Conservation (phyloP, 2,888 invertebrate species). For the Adelphocoris suturalis region DNA sequence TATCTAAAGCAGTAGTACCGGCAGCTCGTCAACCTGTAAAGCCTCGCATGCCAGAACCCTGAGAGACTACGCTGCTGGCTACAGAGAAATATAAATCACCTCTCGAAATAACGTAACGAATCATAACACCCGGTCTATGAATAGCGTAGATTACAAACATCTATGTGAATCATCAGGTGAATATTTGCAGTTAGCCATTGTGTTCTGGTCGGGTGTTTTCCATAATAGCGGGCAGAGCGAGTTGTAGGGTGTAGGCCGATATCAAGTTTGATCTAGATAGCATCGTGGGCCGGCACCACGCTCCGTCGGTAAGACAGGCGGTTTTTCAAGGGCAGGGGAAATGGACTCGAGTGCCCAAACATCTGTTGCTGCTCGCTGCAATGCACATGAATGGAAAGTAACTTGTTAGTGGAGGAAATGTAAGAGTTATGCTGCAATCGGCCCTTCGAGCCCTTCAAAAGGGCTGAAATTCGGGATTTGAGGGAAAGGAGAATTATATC, state of each 20-base stretch:
- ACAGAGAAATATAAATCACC: no score
- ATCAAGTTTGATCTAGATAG: neutral
- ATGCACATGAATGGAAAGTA: neutral
- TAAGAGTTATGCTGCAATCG: no score
- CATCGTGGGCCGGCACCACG: neutral
- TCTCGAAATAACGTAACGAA: no score
- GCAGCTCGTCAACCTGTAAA: no score
- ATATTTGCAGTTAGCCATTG: slow-evolving; percentile 20
- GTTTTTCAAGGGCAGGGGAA: neutral
- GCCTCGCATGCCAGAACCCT: no score
- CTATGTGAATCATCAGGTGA: slow-evolving; percentile 15
- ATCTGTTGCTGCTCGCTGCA: neutral
- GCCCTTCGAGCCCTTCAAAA: no score
- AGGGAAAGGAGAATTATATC: no score
- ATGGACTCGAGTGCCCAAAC: neutral
- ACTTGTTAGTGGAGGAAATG: no score
- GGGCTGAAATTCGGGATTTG: no score
- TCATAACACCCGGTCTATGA: no score
- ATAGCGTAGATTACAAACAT: neutral
- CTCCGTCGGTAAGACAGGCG: neutral
- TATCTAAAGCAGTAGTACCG: no score
- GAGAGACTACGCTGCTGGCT: no score
- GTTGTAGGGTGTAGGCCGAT: neutral
- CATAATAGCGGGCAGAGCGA: neutral
- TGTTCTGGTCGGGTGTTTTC: neutral